A percentile compares a stretch with the other conserved stretches of the same genome.
These are phyloP conservation scores for Onychostruthus taczanowskii DNA, from an alignment of 2,113 vertebrate genomes.

Conservation along the genomic window DNA sequence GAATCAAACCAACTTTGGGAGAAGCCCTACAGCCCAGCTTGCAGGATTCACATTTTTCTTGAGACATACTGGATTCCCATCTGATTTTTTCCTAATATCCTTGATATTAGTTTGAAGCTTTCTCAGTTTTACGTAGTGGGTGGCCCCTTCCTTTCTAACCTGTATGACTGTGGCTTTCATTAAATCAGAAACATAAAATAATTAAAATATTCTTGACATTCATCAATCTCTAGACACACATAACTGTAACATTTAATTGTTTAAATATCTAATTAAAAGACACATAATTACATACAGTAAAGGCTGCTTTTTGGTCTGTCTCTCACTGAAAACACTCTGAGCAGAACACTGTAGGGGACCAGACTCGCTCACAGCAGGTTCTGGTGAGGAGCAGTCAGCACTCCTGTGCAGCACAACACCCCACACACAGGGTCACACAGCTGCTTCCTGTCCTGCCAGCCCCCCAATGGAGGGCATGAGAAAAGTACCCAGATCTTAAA, in stretches of 20 bases:
- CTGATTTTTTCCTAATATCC: not conserved
- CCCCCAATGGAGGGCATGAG: not conserved
- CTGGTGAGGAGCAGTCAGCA: not conserved
- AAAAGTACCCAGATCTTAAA: not conserved
- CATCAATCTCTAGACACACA: not conserved
- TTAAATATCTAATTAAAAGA: constrained; percentile 36
- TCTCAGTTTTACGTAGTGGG: not conserved
- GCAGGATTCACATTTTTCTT: not conserved
- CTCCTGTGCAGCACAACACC: fast-evolving
- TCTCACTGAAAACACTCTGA: not conserved
- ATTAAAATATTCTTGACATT: not conserved
- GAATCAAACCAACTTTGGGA: not conserved
- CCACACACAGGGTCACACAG: not conserved
- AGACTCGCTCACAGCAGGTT: not conserved
- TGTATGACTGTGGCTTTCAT: not conserved
- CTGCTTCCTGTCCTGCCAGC: not conserved
- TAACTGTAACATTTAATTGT: not conserved
- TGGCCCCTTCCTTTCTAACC: not conserved
- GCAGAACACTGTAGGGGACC: not conserved
- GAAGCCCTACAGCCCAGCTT: not conserved
- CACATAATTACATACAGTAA: not conserved
- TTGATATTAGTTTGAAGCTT: not conserved
- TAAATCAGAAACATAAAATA: constrained; percentile 12
- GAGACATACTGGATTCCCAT: not conserved
- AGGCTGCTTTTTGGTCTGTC: not conserved